Conservation (phyloP, 2,888 invertebrate species). For the Drosophila atroscutellata region DNA sequence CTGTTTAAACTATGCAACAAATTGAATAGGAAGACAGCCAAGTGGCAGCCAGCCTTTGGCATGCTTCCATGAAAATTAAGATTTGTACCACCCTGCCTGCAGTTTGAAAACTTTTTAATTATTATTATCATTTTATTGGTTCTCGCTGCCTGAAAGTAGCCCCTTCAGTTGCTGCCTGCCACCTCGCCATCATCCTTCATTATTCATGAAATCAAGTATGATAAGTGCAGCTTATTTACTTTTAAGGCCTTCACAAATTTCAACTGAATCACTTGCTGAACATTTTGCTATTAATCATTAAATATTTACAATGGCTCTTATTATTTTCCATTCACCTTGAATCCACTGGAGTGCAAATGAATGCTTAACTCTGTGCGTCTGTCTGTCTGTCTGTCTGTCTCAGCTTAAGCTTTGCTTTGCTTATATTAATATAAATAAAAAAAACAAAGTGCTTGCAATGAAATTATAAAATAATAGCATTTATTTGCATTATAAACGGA, state of each 20-base stretch:
- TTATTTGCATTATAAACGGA: background rate
- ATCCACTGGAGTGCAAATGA: background rate
- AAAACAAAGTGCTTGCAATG: background rate
- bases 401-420: background rate
- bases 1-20: constrained; percentile 11
- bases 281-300: background rate
- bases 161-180: background rate
- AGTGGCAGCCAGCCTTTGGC: constrained; percentile 1
- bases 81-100: constrained; percentile 6
- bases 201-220: background rate
- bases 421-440: background rate
- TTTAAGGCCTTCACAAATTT: background rate
- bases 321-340: no score
- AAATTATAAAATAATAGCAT: background rate
- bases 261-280: background rate
- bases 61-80: constrained; percentile 14
- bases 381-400: background rate
- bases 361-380: background rate
- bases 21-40: background rate
- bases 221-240: background rate
- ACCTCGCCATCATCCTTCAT: background rate
- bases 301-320: background rate
- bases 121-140: constrained; percentile 44
- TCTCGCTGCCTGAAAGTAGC: background rate
- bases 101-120: constrained; percentile 47